Evolutionary conservation across 2,797 vertebrate species (phyloP).

Genomic region (Hippocampus kuda): DNA sequence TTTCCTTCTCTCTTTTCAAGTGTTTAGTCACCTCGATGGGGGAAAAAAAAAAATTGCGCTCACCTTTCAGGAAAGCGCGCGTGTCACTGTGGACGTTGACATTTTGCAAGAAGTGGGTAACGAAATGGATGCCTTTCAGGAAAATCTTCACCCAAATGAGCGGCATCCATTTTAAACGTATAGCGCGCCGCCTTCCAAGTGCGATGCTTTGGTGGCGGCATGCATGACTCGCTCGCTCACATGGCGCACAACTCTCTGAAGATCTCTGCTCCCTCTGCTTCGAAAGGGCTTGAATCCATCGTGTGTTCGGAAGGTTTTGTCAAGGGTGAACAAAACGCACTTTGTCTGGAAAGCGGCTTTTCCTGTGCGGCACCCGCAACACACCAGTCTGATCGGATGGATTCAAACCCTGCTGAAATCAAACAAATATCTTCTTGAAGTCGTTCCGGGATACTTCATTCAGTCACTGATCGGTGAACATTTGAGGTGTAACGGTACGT

Average conservation of each 20-base stretch:
- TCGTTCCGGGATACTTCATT: not conserved
- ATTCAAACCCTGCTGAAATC: constrained; percentile 32
- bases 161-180: constrained; percentile 20
- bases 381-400: constrained; percentile 28
- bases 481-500: not conserved
- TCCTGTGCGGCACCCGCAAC: not conserved
- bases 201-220: constrained; percentile 15
- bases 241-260: not conserved
- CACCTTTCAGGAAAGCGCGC: constrained; percentile 7
- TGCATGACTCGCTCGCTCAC: constrained; percentile 28
- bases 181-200: not conserved
- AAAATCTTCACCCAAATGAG: constrained; percentile 14
- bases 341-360: not conserved
- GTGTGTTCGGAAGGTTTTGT: constrained; percentile 5
- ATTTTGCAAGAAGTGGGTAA: constrained; percentile 3
- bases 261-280: not conserved
- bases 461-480: not conserved
- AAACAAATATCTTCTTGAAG: not conserved
- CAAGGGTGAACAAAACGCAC: not conserved
- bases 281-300: constrained; percentile 40
- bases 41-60: constrained; percentile 2
- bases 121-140: constrained; percentile 18
- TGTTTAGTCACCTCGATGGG: not conserved
- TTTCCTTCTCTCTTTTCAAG: not conserved
- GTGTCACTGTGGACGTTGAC: not conserved